A percentile compares a stretch with the other conserved stretches of the same genome.
phyloP scores from a whole-genome alignment of 2,797 vertebrate genomes.

The Bradypus variegatus region DNA sequence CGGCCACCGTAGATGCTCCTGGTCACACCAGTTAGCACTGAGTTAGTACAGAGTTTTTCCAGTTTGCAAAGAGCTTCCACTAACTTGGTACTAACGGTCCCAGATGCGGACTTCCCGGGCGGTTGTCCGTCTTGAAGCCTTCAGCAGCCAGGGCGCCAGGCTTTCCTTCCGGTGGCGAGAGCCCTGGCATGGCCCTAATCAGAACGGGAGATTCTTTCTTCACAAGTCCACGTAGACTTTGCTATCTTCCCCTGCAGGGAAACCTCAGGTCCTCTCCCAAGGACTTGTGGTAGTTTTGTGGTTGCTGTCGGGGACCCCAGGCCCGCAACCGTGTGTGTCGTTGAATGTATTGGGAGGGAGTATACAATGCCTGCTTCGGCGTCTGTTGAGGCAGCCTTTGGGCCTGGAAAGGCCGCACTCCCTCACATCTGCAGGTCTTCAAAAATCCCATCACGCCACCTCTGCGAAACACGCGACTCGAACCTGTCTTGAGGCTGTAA shows the following conservation, averaged over 20 bases:
- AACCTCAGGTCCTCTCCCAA: fast-evolving
- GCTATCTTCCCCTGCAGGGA: background rate
- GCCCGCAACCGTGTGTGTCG: fast-evolving
- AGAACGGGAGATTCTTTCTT: background rate
- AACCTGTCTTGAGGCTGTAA: background rate
- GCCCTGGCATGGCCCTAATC: fast-evolving
- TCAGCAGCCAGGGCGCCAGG: background rate
- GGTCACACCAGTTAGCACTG: background rate
- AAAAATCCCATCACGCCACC: fast-evolving
- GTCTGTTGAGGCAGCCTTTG: background rate
- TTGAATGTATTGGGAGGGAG: background rate
- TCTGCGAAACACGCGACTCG: background rate
- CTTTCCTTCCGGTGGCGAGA: background rate
- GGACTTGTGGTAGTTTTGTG: fast-evolving
- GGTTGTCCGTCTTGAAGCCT: background rate
- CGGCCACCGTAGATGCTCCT: fast-evolving
- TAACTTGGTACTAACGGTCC: background rate
- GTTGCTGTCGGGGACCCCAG: background rate
- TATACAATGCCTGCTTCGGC: background rate
- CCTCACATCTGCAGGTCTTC: background rate
- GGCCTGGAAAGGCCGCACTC: background rate
- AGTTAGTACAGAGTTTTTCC: background rate
- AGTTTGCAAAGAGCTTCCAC: background rate
- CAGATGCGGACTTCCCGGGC: no score
- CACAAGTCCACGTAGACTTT: background rate